Base-by-base conservation (phyloP, 2,888 invertebrate species). In the Andrena marginata region DNA sequence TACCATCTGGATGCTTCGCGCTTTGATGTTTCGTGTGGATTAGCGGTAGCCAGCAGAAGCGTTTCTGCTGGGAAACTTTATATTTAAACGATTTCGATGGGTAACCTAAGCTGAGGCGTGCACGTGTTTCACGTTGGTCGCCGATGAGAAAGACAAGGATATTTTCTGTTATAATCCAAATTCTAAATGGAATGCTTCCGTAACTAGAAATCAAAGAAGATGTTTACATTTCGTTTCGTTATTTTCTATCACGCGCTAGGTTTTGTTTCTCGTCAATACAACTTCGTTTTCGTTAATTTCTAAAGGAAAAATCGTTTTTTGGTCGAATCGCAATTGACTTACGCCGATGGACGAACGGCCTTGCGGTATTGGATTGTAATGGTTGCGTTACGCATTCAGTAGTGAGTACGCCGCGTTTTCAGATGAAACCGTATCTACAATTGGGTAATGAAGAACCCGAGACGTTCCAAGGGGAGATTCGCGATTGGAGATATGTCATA, bases 371-470 rank as follows among this genome's bases (percentile, higher is more conserved):
- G 42, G 3, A 13, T 29, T 13, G n/a, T 35, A 63, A 62, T 16
- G 23, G 23, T 56, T 35, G 51, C 10, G 26, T 54, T 60, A 75
- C 29, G n/a, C 31, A 20, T 60, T 31, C 26, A 33, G 64, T n/a
- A 33, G 68, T 67, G 49, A 20, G 42, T 42, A 1, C 42, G 42
- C n/a, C 35, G 49, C 23, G 60, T 48, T 62, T 62, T 59, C 70
- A 73, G 65, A 60, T 65, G 84, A 81, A 82, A 88, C 77, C 49
- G 72, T 86, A 88, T 80, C 80, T 51, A 54, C 54, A 77, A 82
- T 88, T 85, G 68, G 65, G 71, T 68, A 83, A 88, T 71, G 67
- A 77, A 64, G 79, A 85, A 71, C 81, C 33, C 42, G 80, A 86
- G 73, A 42, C 73, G 65, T 20, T 33, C 67, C 7, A 7, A 35